Evolutionary conservation across 2,113 vertebrate genomes (phyloP).

Genomic region (Mirounga angustirostris): DNA sequence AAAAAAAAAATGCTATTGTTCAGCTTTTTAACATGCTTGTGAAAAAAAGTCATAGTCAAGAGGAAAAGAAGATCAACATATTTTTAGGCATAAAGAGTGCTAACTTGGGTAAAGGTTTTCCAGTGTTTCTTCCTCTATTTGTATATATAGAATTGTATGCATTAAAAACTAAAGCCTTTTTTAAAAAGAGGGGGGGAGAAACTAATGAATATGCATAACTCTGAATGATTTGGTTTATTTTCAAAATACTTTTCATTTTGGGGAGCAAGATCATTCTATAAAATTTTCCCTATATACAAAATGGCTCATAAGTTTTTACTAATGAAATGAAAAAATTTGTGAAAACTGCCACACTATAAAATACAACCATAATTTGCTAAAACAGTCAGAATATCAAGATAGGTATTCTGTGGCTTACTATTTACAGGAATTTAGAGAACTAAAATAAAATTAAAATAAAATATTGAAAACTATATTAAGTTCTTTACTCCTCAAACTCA

Average conservation of each 20-base stretch:
- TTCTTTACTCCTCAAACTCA: background rate
- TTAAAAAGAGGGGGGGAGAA: background rate
- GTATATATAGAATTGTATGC: background rate
- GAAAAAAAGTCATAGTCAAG: background rate
- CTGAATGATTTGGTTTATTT: constrained; percentile 45
- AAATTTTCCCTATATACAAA: background rate
- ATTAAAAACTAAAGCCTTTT: background rate
- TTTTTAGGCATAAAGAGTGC: background rate
- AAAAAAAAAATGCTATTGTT: constrained; percentile 23
- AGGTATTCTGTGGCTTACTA: constrained; percentile 36
- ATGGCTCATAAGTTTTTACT: constrained; percentile 53
- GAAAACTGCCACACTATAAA: constrained; percentile 9
- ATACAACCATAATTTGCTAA: background rate
- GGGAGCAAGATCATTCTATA: background rate
- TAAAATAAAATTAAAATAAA: background rate
- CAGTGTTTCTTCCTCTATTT: background rate
- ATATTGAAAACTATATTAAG: constrained; percentile 2
- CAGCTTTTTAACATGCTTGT: constrained; percentile 33
- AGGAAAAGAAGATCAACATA: background rate
- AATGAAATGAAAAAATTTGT: constrained; percentile 47
- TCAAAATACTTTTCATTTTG: constrained; percentile 19
- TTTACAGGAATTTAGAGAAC: constrained; percentile 48
- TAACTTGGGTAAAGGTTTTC: background rate
- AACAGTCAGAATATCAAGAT: background rate
- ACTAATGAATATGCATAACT: constrained; percentile 1